A percentile compares a stretch with the other conserved stretches of the same genome.
phyloP scores from a whole-genome alignment of 2,888 invertebrate species.

The Autographa gamma region DNA sequence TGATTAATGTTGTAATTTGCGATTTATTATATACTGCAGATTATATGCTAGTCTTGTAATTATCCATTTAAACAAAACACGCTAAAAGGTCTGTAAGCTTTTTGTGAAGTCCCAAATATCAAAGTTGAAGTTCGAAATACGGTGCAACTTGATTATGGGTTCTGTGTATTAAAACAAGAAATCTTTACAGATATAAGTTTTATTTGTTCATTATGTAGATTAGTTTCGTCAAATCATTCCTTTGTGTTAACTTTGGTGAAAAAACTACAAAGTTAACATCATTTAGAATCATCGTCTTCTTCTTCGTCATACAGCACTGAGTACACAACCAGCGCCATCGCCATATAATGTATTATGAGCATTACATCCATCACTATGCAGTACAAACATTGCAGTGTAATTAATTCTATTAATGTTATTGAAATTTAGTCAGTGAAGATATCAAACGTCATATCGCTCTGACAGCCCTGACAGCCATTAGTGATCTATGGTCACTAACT shows the following conservation, averaged over 20 bases:
- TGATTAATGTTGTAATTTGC: slow-evolving; percentile 85
- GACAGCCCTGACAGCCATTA: slow-evolving; percentile 66
- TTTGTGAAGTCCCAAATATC: slow-evolving; percentile 32
- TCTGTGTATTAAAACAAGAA: slow-evolving; percentile 21
- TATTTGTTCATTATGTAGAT: slow-evolving; percentile 7
- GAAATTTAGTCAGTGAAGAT: slow-evolving; percentile 47
- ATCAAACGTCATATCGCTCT: slow-evolving; percentile 44
- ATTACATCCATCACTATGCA: slow-evolving; percentile 62
- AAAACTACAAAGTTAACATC: neutral
- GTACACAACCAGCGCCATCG: slow-evolving; percentile 63
- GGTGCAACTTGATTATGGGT: slow-evolving; percentile 18
- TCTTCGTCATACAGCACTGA: slow-evolving; percentile 41
- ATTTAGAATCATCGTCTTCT: slow-evolving; percentile 5
- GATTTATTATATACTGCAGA: slow-evolving; percentile 64
- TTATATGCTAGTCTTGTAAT: slow-evolving; percentile 53
- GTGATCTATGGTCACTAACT: slow-evolving; percentile 65
- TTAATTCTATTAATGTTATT: slow-evolving; percentile 33
- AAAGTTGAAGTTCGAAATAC: slow-evolving; percentile 26
- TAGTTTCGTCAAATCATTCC: neutral
- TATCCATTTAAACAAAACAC: slow-evolving; percentile 43
- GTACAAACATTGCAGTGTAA: slow-evolving; percentile 22
- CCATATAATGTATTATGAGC: slow-evolving; percentile 66
- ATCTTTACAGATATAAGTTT: slow-evolving; percentile 3
- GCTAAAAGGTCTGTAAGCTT: slow-evolving; percentile 22
- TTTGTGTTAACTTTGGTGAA: neutral